Evolutionary conservation across 2,888 invertebrate species (phyloP).

Genomic region (Sinotaia quadrata): DNA sequence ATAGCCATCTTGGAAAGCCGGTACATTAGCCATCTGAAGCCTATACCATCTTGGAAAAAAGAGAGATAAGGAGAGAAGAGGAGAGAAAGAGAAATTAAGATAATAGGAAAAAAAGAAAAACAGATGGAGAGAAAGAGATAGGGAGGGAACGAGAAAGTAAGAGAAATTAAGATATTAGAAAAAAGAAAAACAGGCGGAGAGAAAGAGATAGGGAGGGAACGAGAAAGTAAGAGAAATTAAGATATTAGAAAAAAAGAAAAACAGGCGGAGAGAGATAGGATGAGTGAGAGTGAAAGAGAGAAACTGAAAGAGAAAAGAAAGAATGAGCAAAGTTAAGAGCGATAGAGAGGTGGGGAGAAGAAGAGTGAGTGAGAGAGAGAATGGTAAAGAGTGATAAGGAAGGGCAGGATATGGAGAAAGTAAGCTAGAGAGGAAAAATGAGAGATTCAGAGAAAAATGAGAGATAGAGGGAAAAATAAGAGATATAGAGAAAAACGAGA

Average conservation of each 20-base stretch:
- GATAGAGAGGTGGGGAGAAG: neutral
- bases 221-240: neutral
- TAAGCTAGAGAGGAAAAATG: neutral
- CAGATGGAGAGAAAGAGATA: too few species aligned
- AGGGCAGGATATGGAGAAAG: too few species aligned
- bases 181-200: neutral
- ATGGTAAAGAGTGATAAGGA: too few species aligned
- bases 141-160: neutral
- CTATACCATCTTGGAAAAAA: neutral
- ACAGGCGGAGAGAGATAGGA: too few species aligned
- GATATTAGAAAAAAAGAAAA: too few species aligned
- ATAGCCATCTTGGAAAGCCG: neutral
- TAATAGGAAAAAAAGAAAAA: too few species aligned
- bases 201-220: neutral
- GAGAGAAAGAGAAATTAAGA: too few species aligned
- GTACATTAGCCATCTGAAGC: neutral
- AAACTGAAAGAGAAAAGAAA: neutral
- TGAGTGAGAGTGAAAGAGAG: too few species aligned
- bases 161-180: too few species aligned
- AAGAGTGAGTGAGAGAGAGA: neutral
- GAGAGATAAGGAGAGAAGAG: neutral
- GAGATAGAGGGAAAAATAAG: neutral
- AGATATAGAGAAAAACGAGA: neutral
- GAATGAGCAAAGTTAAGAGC: neutral
- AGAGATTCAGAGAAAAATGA: neutral